Evolutionary conservation across 2,888 invertebrate species (phyloP).

Genomic region (Phragmatobia fuliginosa): DNA sequence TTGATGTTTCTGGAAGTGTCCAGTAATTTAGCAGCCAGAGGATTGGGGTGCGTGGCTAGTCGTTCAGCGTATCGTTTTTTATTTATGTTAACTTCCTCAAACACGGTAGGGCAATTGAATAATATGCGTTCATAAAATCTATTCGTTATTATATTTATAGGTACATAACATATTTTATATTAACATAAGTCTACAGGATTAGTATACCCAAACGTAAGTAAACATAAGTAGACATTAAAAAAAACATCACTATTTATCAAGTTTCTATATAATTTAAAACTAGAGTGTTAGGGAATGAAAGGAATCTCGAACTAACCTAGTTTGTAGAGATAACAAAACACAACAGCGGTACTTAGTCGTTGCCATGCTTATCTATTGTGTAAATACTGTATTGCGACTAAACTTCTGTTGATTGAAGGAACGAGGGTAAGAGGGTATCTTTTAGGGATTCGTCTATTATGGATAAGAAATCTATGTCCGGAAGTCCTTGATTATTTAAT

Average conservation of each 20-base stretch:
- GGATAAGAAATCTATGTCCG: constrained; percentile 54
- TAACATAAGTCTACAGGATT: constrained; percentile 34
- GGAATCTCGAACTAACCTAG: constrained; percentile 48
- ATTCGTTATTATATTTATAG: too few relatives aligned
- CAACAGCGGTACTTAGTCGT: constrained; percentile 42
- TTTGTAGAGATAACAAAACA: constrained; percentile 49
- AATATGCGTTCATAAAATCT: too few relatives aligned
- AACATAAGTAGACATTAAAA: constrained; percentile 41
- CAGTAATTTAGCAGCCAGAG: too few relatives aligned
- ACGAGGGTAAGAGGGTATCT: constrained; percentile 12
- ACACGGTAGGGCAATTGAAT: too few relatives aligned
- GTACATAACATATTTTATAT: too few relatives aligned
- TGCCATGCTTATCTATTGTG: constrained; percentile 55
- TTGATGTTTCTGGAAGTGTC: too few relatives aligned
- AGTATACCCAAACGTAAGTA: constrained; percentile 33
- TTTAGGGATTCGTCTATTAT: constrained; percentile 42
- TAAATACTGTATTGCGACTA: constrained; percentile 52
- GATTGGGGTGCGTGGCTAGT: too few relatives aligned
- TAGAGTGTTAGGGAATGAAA: constrained; percentile 48
- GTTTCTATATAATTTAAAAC: constrained; percentile 46
- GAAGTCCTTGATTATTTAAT: constrained; percentile 69
- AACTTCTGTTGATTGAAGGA: constrained; percentile 44
- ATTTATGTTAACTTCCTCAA: too few relatives aligned
- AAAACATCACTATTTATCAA: constrained; percentile 52
- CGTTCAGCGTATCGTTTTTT: too few relatives aligned